Percentiles rank a stretch among this genome's conserved stretches.
Evolutionary conservation across 2,888 invertebrate species (phyloP).

Genomic region (Dolomedes plantarius): DNA sequence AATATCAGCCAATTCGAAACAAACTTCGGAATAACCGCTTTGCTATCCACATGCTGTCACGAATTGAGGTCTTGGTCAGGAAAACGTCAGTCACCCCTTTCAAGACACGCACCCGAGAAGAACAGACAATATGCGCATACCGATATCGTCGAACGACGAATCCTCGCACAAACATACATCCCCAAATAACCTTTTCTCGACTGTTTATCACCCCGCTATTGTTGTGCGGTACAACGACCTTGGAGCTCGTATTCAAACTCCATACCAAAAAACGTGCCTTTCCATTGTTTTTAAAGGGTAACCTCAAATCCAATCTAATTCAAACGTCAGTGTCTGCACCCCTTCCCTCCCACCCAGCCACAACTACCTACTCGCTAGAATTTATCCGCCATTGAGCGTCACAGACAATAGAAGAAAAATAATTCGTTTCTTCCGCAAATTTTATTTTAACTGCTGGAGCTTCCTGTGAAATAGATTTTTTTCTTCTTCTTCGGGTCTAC

Average conservation of each 20-base stretch:
- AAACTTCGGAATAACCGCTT: no score
- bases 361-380: no score
- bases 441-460: background rate
- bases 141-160: background rate
- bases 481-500: no score
- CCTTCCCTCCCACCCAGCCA: background rate
- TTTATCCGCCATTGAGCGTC: conserved; percentile 8
- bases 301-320: conserved; percentile 14
- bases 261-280: background rate
- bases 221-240: background rate
- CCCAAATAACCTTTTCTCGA: background rate
- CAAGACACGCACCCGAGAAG: no score
- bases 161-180: background rate
- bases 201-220: background rate
- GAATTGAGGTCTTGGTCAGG: no score
- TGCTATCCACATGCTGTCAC: no score
- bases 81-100: no score
- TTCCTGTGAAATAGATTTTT: no score
- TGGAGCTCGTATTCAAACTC: background rate
- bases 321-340: background rate
- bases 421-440: background rate
- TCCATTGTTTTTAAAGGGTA: conserved; percentile 1
- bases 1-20: no score
- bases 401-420: background rate
- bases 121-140: background rate